Conservation (phyloP, 2,888 invertebrate genomes). For the Cremastinae sp. region DNA sequence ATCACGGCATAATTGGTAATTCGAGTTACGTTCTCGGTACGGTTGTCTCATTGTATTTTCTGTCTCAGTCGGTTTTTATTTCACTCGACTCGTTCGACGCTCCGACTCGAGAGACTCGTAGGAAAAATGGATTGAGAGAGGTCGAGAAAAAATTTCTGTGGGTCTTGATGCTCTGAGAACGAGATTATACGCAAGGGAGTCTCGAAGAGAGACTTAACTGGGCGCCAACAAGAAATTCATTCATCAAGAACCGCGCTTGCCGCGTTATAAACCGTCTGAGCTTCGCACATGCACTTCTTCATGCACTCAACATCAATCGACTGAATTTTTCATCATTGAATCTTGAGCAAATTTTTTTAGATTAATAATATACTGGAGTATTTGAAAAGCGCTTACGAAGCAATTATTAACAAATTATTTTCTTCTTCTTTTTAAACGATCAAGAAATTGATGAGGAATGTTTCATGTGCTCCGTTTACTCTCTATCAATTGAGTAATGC, state of each 20-base stretch:
- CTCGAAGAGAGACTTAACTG: constrained; percentile 21
- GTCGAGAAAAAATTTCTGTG: neutral
- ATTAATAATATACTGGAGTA: too few species aligned
- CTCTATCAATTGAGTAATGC: too few species aligned
- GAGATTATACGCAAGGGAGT: constrained; percentile 16
- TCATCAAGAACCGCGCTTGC: constrained; percentile 55
- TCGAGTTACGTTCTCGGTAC: constrained; percentile 4
- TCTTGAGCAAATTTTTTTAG: too few species aligned
- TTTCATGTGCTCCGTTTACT: too few species aligned
- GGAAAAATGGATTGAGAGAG: neutral
- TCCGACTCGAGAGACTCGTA: neutral
- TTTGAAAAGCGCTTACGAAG: too few species aligned
- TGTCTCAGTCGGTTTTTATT: neutral
- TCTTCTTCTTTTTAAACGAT: too few species aligned
- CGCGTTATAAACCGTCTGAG: constrained; percentile 43
- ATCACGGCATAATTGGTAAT: constrained; percentile 27
- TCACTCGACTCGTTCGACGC: neutral
- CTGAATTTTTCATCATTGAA: too few species aligned
- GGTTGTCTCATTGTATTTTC: neutral
- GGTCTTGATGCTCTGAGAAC: neutral
- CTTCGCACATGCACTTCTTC: neutral
- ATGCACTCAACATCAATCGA: too few species aligned
- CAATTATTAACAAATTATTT: too few species aligned
- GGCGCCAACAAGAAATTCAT: constrained; percentile 61
- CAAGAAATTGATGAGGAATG: too few species aligned